A percentile compares a stretch with the other conserved stretches of the same genome.
These are phyloP conservation scores for Hirudinaria manillensis DNA, from an alignment of 2,888 invertebrate genomes.

Conservation along the genomic window DNA sequence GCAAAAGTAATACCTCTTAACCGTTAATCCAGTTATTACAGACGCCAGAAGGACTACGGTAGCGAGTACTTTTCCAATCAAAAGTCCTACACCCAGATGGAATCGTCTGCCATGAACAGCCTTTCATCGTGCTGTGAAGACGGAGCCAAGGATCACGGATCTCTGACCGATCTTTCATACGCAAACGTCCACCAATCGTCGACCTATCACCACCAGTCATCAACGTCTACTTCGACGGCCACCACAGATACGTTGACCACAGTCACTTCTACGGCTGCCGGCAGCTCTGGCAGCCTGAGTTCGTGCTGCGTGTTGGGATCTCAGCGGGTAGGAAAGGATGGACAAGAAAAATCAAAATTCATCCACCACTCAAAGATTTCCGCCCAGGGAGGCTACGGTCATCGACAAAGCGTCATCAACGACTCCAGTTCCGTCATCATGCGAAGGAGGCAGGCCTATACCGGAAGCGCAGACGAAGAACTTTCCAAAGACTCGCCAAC, in stretches of 20 bases:
- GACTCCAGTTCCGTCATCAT: slow-evolving; percentile 2
- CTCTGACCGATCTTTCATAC: neutral
- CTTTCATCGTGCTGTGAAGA: neutral
- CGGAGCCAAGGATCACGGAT: neutral
- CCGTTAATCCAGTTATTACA: neutral
- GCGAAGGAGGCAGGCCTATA: neutral
- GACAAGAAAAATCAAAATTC: neutral
- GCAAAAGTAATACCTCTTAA: no score
- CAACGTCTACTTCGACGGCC: neutral
- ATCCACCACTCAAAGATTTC: neutral
- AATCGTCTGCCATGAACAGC: neutral
- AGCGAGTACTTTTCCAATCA: neutral
- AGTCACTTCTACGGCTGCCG: neutral
- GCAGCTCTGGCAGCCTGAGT: neutral
- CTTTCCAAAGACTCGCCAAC: neutral
- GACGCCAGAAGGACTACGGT: neutral
- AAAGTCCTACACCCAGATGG: neutral
- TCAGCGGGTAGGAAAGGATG: neutral
- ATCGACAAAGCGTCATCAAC: slow-evolving; percentile 10
- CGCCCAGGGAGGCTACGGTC: neutral
- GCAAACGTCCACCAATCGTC: neutral
- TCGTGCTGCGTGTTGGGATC: neutral
- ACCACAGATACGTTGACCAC: neutral
- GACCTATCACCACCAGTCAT: neutral
- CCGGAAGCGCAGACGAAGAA: neutral